These are phyloP conservation scores for Sprattus sprattus DNA, from an alignment of 2,113 vertebrate species.

Conservation along the genomic window DNA sequence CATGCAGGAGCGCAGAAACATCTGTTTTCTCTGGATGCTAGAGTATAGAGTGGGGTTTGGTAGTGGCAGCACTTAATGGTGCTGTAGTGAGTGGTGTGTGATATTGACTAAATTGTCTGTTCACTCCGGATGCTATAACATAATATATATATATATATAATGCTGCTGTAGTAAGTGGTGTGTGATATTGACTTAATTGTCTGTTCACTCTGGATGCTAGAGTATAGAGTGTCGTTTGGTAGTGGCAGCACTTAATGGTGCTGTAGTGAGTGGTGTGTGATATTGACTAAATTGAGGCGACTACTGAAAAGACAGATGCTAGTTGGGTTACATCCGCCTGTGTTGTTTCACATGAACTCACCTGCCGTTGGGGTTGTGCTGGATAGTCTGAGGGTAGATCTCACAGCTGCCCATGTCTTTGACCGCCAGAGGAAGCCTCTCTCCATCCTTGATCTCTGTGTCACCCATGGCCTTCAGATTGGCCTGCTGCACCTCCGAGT, in stretches of 20 bases:
- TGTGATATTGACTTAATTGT: background rate
- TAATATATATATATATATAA: too few species aligned
- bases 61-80: background rate
- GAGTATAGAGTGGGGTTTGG: background rate
- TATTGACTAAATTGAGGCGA: too few species aligned
- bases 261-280: background rate
- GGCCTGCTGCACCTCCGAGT: constrained; percentile 96
- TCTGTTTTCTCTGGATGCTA: too few species aligned
- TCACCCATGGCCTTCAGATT: constrained; percentile 99
- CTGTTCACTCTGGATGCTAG: too few species aligned
- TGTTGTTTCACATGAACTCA: constrained; percentile 50
- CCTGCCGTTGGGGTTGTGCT: constrained; percentile 98
- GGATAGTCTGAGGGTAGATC: constrained; percentile 98
- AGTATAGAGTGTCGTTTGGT: too few species aligned
- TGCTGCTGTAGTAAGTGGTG: background rate
- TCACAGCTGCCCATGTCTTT: constrained; percentile 99
- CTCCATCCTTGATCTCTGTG: constrained; percentile 95
- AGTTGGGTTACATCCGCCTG: background rate
- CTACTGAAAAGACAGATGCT: background rate
- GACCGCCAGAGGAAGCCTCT: constrained; percentile 91
- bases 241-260: background rate
- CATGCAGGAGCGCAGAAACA: too few species aligned
- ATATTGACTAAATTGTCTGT: too few species aligned
- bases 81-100: background rate
- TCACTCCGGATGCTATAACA: too few species aligned